Conservation (phyloP, 2,113 vertebrate species). For the Antechinus flavipes region DNA sequence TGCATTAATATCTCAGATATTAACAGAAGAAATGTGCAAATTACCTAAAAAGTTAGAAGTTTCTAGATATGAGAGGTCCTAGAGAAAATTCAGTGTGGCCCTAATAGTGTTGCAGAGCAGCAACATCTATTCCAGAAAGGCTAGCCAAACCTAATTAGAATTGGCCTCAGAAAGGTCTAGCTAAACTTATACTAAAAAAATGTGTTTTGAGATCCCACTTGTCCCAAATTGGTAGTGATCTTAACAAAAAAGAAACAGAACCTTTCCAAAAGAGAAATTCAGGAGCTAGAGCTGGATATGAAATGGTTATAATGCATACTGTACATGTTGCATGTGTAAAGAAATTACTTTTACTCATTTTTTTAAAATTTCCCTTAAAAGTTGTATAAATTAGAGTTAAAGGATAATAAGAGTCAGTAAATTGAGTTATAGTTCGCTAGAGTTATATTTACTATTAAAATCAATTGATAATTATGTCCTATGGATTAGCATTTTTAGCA, state of each 20-base stretch:
- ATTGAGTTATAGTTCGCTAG: background rate
- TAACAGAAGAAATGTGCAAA: background rate
- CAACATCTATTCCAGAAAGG: background rate
- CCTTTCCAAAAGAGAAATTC: background rate
- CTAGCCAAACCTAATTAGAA: background rate
- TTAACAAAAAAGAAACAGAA: background rate
- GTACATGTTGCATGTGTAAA: background rate
- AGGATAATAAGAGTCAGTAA: background rate
- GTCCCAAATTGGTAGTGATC: background rate
- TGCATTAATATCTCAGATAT: background rate
- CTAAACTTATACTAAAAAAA: background rate
- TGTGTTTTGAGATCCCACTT: background rate
- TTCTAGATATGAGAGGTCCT: background rate
- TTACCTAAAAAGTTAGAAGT: background rate
- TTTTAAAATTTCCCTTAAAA: background rate
- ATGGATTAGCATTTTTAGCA: background rate
- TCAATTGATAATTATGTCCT: background rate
- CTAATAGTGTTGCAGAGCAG: background rate
- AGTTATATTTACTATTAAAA: background rate
- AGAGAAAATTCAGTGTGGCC: background rate
- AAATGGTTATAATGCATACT: background rate
- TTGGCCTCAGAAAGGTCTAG: background rate
- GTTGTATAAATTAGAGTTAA: background rate
- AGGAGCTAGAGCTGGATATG: background rate
- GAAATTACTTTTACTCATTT: background rate